phyloP scores from a whole-genome alignment of 2,888 invertebrate species.

The Agrilus cyanescens region DNA sequence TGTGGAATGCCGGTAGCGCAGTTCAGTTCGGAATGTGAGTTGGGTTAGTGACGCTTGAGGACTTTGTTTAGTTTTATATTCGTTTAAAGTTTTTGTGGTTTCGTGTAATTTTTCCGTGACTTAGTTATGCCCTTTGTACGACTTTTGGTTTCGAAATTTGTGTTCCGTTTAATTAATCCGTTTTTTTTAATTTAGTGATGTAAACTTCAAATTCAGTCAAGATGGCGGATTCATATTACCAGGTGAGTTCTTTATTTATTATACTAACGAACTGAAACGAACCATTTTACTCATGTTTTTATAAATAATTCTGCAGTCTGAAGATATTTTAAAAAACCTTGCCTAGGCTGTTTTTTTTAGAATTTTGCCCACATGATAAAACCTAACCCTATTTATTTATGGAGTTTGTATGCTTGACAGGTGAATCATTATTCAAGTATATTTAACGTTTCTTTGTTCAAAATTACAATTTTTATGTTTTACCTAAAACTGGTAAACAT shows the following conservation, averaged over 20 bases:
- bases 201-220: conserved; percentile 33
- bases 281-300: too few relatives aligned
- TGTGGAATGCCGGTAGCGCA: conserved; percentile 22
- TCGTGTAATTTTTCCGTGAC: not conserved
- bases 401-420: too few relatives aligned
- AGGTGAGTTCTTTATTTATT: conserved; percentile 37
- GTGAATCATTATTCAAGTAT: too few relatives aligned
- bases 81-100: not conserved
- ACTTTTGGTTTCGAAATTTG: not conserved
- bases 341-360: too few relatives aligned
- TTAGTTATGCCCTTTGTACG: not conserved
- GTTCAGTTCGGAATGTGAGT: conserved; percentile 18
- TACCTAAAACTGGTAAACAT: too few relatives aligned
- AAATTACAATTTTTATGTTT: too few relatives aligned
- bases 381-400: too few relatives aligned
- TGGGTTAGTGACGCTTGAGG: conserved; percentile 1
- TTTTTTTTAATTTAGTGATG: conserved; percentile 20
- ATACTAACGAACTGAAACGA: too few relatives aligned
- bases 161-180: not conserved
- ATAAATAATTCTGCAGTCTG: too few relatives aligned
- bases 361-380: too few relatives aligned
- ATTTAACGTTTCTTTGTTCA: too few relatives aligned
- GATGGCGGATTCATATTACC: conserved; percentile 56
- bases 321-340: too few relatives aligned
- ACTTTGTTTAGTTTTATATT: not conserved